Base-by-base conservation (phyloP, 2,797 vertebrate species). In the Enoplosus armatus region DNA sequence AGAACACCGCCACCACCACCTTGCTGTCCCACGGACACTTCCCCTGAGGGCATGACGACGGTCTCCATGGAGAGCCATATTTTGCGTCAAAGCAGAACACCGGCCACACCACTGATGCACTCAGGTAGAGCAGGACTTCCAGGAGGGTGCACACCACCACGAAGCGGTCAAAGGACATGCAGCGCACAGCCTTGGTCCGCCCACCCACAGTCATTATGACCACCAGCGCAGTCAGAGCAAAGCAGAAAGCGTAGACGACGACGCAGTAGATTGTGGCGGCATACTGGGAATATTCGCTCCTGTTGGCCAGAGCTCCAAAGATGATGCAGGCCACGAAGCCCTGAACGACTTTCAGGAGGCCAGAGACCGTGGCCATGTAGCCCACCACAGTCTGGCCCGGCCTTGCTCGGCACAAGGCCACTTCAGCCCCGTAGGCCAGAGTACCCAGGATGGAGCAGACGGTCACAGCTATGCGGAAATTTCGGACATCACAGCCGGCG, bases 21-120 rank as follows among this genome's bases (percentile, higher is more conserved):
- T 98, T 97, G 82, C 96, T 96, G 93, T 99, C 98, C 98, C 98
- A 99, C 0, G 96, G 91, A 79, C 98, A 99, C 66, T 41, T 91
- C 33, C 97, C 97, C n/a, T 87, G 92, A 0, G 94, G 90, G 6
- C 98, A 99, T 9, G 89, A 89, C 0, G 92, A 72, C 0, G 97
- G 97, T 22, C 97, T 93, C 77, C 5, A 80, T 0, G 97, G 96
- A 1, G 96, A 94, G 5, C 98, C 97, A 0, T 99, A 98, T 88
- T 99, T 98, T 43, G 90, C 77, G 88, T 99, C 97, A 0, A 99
- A 98, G 87, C 97, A 97, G 94, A 97, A 98, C 69, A 99, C 94
- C 0, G 98, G 96, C 98, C 98, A 99, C 87, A 97, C 92, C 72
- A 99, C 97, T 0, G 97, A 96, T 0, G 96, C 96, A 0, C 97